Evolutionary conservation across 2,113 vertebrate species (phyloP).

Genomic region (Clinocottus analis): DNA sequence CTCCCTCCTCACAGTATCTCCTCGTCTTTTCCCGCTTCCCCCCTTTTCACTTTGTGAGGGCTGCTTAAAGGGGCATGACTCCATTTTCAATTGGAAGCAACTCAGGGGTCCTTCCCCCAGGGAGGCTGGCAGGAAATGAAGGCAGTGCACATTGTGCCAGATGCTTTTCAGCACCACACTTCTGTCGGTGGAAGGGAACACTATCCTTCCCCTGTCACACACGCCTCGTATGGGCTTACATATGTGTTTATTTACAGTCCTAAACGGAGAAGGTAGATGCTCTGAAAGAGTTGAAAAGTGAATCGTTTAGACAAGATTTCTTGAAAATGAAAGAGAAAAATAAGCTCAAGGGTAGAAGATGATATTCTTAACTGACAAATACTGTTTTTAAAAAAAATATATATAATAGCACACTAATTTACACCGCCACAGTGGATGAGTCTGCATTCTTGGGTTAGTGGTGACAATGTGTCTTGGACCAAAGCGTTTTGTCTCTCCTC

Average conservation of each 20-base stretch:
- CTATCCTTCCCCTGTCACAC: conserved; percentile 71
- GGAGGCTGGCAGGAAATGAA: conserved; percentile 88
- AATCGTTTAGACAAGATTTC: not conserved
- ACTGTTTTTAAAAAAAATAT: not conserved
- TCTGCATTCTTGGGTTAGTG: conserved; percentile 1
- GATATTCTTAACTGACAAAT: not conserved
- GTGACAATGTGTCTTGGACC: conserved; percentile 19
- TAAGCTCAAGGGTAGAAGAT: not conserved
- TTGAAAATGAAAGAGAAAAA: not conserved
- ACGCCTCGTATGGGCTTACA: conserved; percentile 3
- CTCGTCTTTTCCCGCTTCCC: conserved; percentile 73
- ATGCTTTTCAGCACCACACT: conserved; percentile 83
- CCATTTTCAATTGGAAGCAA: conserved; percentile 87
- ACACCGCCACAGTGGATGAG: conserved; percentile 1
- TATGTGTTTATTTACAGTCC: conserved; percentile 39
- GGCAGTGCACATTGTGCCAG: conserved; percentile 82
- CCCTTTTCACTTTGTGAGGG: conserved; percentile 81
- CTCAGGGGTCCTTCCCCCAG: conserved; percentile 80
- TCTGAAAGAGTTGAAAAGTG: not conserved
- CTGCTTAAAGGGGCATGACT: conserved; percentile 90
- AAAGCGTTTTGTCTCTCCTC: conserved; percentile 13
- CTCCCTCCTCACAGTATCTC: conserved; percentile 58
- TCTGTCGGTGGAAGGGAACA: conserved; percentile 71
- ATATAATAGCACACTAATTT: not conserved
- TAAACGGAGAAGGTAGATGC: not conserved